A percentile compares a stretch with the other conserved stretches of the same genome.
These are phyloP conservation scores for Cheirogaleus major DNA, from an alignment of 2,797 vertebrate species.

Conservation along the genomic window DNA sequence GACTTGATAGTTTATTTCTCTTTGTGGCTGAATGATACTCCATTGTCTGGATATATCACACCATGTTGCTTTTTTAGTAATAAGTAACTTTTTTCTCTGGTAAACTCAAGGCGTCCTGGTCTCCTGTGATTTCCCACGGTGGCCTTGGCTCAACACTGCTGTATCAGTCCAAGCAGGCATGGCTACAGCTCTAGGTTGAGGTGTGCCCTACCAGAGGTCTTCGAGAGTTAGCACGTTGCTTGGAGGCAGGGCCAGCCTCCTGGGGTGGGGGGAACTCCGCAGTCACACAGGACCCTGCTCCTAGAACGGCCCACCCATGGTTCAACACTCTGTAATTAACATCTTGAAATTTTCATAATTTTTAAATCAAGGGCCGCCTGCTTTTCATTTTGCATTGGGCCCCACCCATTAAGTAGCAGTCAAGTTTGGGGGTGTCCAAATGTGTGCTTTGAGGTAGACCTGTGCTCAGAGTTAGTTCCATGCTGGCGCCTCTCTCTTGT, in stretches of 20 bases:
- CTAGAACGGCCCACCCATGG: background rate
- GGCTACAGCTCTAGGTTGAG: background rate
- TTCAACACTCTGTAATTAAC: background rate
- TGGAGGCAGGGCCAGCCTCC: background rate
- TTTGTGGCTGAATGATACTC: background rate
- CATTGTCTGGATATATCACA: background rate
- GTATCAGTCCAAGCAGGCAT: background rate
- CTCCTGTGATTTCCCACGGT: background rate
- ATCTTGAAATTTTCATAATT: background rate
- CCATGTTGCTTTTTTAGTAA: background rate
- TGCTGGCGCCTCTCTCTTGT: fast-evolving
- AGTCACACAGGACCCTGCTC: fast-evolving
- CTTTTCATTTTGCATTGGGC: background rate
- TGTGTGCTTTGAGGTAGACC: background rate
- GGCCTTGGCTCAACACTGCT: background rate
- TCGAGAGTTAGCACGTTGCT: background rate
- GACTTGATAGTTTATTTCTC: background rate
- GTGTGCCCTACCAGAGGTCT: background rate
- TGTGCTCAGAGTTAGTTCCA: background rate
- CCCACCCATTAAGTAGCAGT: too few relatives aligned
- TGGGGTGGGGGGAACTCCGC: fast-evolving
- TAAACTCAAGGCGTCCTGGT: background rate
- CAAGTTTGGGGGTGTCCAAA: background rate
- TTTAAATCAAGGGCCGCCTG: background rate
- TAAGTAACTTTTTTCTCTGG: background rate